Evolutionary conservation across 2,113 vertebrate genomes (phyloP).

Genomic region (Corapipo altera): DNA sequence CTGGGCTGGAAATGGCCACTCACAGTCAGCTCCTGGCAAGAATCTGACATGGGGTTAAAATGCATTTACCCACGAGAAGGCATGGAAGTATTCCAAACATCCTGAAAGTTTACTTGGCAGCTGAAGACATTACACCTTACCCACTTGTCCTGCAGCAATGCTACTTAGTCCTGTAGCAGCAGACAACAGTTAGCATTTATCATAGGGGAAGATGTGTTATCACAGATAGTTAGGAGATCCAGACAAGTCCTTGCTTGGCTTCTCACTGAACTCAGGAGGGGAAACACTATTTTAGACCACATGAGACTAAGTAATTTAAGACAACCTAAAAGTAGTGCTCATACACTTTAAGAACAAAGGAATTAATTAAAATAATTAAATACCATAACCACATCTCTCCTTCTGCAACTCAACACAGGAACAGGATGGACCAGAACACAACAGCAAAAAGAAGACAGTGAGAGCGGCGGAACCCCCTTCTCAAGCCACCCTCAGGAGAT

Average conservation of each 20-base stretch:
- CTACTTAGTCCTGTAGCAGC: background rate
- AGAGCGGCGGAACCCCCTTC: background rate
- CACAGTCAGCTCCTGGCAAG: background rate
- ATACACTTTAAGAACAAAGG: background rate
- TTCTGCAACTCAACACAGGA: background rate
- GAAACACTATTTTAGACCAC: background rate
- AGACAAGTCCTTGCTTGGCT: background rate
- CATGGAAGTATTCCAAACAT: accelerated
- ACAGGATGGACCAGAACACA: background rate
- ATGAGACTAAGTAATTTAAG: background rate
- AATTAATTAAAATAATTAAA: background rate
- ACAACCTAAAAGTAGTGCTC: background rate
- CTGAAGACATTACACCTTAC: accelerated
- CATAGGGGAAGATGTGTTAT: background rate
- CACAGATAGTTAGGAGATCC: background rate
- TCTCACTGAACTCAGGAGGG: background rate
- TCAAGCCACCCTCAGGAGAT: background rate
- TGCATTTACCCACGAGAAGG: background rate
- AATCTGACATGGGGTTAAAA: background rate
- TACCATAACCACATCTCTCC: accelerated
- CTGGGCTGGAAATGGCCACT: background rate
- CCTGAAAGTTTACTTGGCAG: background rate
- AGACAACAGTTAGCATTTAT: background rate
- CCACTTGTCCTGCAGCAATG: background rate
- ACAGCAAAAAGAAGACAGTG: background rate